These are phyloP conservation scores for Drosophila miranda DNA, from an alignment of 1,140 invertebrate genomes.

Conservation along the genomic window DNA sequence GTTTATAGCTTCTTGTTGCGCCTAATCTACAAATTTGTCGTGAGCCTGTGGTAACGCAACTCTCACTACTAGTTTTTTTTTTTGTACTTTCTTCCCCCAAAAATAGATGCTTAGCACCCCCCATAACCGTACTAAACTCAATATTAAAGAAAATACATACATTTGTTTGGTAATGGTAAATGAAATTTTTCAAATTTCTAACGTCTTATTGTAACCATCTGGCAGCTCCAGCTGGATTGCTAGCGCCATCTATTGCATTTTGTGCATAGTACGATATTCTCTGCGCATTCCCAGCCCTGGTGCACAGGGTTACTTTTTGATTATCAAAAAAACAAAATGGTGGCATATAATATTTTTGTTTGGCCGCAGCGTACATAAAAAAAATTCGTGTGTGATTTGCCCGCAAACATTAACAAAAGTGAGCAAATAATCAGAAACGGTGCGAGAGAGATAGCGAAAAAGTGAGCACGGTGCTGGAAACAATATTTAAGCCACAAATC, in stretches of 20 bases:
- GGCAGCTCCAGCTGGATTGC: too few relatives aligned
- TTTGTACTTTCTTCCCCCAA: constrained; percentile 1
- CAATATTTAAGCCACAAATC: neutral
- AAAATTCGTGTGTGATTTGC: constrained; percentile 3
- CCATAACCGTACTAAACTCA: too few relatives aligned
- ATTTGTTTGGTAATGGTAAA: too few relatives aligned
- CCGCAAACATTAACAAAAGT: constrained; percentile 10
- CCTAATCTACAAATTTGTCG: constrained; percentile 36
- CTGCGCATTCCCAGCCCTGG: too few relatives aligned
- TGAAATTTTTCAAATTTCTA: too few relatives aligned
- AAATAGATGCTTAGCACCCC: too few relatives aligned
- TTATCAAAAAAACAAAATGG: constrained; percentile 31
- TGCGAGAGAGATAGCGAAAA: neutral
- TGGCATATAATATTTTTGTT: constrained; percentile 28
- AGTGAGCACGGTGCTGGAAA: neutral
- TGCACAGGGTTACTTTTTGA: neutral
- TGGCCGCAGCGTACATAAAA: constrained; percentile 19
- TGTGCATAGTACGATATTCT: too few relatives aligned
- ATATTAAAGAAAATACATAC: too few relatives aligned
- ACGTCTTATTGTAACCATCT: too few relatives aligned
- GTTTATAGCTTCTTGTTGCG: constrained; percentile 51
- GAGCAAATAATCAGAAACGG: neutral
- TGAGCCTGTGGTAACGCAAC: constrained; percentile 23
- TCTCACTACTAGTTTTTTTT: constrained; percentile 1
- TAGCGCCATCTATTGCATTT: too few relatives aligned